Base-by-base conservation (phyloP, 2,797 vertebrate genomes). In the Rhyacichthys aspro region DNA sequence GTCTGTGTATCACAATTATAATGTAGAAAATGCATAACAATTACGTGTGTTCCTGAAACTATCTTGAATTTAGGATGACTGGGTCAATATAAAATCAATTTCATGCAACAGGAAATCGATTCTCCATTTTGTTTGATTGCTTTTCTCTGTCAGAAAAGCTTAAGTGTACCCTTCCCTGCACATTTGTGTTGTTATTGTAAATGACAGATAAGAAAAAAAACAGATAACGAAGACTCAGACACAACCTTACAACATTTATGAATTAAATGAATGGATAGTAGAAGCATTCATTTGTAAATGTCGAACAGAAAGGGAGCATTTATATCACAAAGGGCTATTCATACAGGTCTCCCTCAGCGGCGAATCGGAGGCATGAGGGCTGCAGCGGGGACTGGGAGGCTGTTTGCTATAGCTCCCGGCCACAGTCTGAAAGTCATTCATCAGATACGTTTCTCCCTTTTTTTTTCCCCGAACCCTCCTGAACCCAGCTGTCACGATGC, bases 401-500 rank as follows among this genome's bases (percentile, higher is more conserved):
- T 69, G 83, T 81, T 84, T 66, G 61, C 72, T 70, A 38, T 73
- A 72, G 81, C 85, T 77, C 55, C 63, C 41, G 49, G 79, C 60
- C 43, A 5, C 38, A 49, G 61, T 86, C 81, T 83, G 63, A 78
- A 82, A 88, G 74, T 81, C 79, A 86, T 90, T 89, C 78, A 86
- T 91, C 88, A 88, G 73, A 76, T 77, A 56, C 46, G n/a, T 76
- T 76, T 79, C 72, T 49, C 55, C 55, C 48, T 74, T 41, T 63
- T 50, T 53, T 52, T 15, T 14, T 18, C 36, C 36, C 39, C 64
- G 59, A 78, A 74, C 39, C 52, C 76, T 74, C 47, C 28, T 55
- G 57, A 67, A 71, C 68, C 59, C 72, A 78, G 76, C 83, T 84
- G 80, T 84, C 83, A 72, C 10, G 72, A 72, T 68, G 69, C 80